These are phyloP conservation scores for Brachionus paranguensis DNA, from an alignment of 1,140 invertebrate genomes.

Conservation along the genomic window DNA sequence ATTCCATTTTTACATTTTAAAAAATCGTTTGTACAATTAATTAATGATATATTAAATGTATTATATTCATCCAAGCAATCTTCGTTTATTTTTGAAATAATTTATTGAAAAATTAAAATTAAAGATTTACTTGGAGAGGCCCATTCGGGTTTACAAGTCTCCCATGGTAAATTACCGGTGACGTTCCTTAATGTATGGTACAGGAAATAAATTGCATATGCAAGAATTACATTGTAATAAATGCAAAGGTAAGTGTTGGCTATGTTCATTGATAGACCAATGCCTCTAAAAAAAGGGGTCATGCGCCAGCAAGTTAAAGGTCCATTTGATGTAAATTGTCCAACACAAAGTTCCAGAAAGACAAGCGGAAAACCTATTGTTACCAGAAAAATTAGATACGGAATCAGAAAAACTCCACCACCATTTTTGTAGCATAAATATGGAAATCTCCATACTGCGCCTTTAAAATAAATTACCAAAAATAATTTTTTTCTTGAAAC, in stretches of 20 bases:
- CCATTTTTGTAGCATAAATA: constrained; percentile 58
- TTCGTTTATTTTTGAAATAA: constrained; percentile 22
- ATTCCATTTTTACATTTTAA: constrained; percentile 37
- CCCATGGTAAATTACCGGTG: constrained; percentile 70
- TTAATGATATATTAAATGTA: not conserved
- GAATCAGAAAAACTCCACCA: constrained; percentile 59
- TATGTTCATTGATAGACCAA: constrained; percentile 41
- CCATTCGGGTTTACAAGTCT: constrained; percentile 75
- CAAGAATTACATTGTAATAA: constrained; percentile 86
- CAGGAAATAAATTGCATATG: constrained; percentile 87
- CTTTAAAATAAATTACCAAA: constrained; percentile 43
- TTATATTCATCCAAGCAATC: constrained; percentile 26
- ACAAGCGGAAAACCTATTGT: constrained; percentile 60
- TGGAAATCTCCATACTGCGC: constrained; percentile 58
- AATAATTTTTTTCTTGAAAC: not conserved
- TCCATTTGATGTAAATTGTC: constrained; percentile 55
- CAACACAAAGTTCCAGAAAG: constrained; percentile 57
- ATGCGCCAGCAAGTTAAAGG: constrained; percentile 60
- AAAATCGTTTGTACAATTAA: not conserved
- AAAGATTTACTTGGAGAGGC: constrained; percentile 54
- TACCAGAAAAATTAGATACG: constrained; percentile 60
- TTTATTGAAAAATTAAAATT: not conserved
- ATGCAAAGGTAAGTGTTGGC: constrained; percentile 32
- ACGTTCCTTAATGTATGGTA: constrained; percentile 70
- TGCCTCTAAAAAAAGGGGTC: constrained; percentile 69